These are phyloP conservation scores for Linnaemya tessellans DNA, from an alignment of 2,888 invertebrate species.

Conservation along the genomic window DNA sequence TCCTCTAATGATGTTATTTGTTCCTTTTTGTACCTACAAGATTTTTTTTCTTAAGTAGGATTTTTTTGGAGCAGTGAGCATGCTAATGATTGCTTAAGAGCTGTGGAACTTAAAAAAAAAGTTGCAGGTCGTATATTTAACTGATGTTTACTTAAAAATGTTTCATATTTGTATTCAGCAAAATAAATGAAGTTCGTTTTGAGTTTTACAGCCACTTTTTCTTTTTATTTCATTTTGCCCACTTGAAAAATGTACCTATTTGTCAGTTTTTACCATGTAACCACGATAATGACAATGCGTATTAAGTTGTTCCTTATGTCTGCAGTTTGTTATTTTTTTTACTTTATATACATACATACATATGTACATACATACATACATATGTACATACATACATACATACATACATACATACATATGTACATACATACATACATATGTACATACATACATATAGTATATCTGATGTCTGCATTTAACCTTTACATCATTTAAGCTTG, in stretches of 20 bases:
- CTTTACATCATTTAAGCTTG: constrained; percentile 7
- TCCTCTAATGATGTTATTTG: constrained; percentile 47
- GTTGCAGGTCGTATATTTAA: not conserved
- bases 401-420: too few relatives aligned
- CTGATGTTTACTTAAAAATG: constrained; percentile 1
- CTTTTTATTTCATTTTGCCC: constrained; percentile 43
- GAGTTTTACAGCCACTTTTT: constrained; percentile 10
- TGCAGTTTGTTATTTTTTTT: constrained; percentile 40
- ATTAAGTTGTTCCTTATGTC: constrained; percentile 38
- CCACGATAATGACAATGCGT: constrained; percentile 19
- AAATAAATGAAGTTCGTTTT: constrained; percentile 19
- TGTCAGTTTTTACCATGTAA: not conserved
- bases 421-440: too few relatives aligned
- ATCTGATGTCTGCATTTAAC: constrained; percentile 15
- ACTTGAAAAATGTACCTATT: constrained; percentile 23
- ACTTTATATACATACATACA: too few relatives aligned
- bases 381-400: too few relatives aligned
- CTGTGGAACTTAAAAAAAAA: constrained; percentile 1
- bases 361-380: too few relatives aligned
- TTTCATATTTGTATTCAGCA: constrained; percentile 19
- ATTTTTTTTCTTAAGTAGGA: not conserved
- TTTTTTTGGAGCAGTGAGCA: constrained; percentile 27
- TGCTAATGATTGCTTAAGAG: constrained; percentile 33
- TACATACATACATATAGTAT: too few relatives aligned
- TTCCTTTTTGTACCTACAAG: constrained; percentile 18